Base-by-base conservation (phyloP, 1,140 invertebrate species). In the Popillia japonica region DNA sequence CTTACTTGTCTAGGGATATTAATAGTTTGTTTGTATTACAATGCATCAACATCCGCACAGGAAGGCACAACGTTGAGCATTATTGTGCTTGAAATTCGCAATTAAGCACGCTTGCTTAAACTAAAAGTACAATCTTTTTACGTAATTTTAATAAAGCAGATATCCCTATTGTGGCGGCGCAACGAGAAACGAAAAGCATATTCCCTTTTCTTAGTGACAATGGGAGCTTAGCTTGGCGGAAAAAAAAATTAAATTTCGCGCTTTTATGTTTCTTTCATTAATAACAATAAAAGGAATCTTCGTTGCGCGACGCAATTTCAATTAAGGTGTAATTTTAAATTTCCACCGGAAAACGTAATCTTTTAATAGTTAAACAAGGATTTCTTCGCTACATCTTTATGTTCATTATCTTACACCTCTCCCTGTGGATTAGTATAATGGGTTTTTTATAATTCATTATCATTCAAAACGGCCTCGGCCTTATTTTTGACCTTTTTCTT, bases 351-450 rank as follows among this genome's bases (percentile, higher is more conserved):
- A n/a, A 55, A 55, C 17, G 48, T 55, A 55, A 55, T 55, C 48
- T 55, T 55, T 55, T 55, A 55, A 55, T 55, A 55, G 48, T 55
- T 55, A 55, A 55, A 55, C 48, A 55, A 55, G 14, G 48, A 55
- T 55, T 55, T 55, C 48, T 55, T 55, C 48, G 48, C 48, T 17
- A n/a, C 48, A 55, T 55, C 48, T 55, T 55, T 14, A 55, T 55
- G 48, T 17, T 55, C 48, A 55, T 55, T 55, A 55, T 17, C 48
- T 55, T 55, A 17, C 48, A 55, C 11, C 48, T 55, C 14, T 55
- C 48, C 48, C 48, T 17, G 11, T 17, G 48, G 48, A 55, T 55
- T 55, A 55, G n/a, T 55, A 17, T 55, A 55, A 55, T 55, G 48
- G 48, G 14, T n/a, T 55, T n/a, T 55, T 55, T 55, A 55, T 55